Percentiles rank a stretch among this genome's conserved stretches.
Evolutionary conservation across 2,113 vertebrate genomes (phyloP).

Genomic region (Oryzias curvinotus): DNA sequence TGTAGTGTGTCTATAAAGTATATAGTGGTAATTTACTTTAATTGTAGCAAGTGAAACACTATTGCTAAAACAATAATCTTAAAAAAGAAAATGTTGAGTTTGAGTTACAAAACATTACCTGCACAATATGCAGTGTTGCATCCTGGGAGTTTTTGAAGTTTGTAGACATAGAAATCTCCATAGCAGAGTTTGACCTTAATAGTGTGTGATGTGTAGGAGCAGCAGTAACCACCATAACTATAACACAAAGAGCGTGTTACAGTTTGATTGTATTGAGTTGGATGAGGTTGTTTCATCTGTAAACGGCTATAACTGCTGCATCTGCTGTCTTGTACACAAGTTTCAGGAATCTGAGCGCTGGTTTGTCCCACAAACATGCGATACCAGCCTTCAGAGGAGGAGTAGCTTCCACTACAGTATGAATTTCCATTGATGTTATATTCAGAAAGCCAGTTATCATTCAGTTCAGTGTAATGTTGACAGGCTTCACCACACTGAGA

Average conservation of each 20-base stretch:
- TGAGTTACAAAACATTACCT: constrained; percentile 26
- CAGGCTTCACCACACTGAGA: constrained; percentile 52
- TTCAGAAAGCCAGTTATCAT: constrained; percentile 56
- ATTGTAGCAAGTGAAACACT: rapidly evolving
- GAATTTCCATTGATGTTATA: neutral
- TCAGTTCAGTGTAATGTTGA: constrained; percentile 29
- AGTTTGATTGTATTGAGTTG: constrained; percentile 33
- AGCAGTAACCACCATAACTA: neutral
- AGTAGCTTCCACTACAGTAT: neutral
- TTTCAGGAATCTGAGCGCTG: constrained; percentile 52
- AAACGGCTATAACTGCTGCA: constrained; percentile 53
- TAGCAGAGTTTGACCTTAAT: constrained; percentile 63
- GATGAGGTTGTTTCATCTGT: constrained; percentile 43
- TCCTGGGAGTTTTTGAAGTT: neutral
- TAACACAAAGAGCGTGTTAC: constrained; percentile 25
- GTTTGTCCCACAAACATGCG: constrained; percentile 28
- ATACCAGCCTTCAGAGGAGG: constrained; percentile 59
- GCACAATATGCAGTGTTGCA: constrained; percentile 46
- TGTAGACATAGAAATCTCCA: constrained; percentile 59
- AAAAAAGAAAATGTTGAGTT: too few relatives aligned
- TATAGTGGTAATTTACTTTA: too few relatives aligned
- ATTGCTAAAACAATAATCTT: too few relatives aligned
- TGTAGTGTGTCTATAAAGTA: too few relatives aligned
- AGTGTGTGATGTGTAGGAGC: rapidly evolving
- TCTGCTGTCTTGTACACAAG: constrained; percentile 10